Base-by-base conservation (phyloP, 2,888 invertebrate genomes). In the Drosophila mercatorum region DNA sequence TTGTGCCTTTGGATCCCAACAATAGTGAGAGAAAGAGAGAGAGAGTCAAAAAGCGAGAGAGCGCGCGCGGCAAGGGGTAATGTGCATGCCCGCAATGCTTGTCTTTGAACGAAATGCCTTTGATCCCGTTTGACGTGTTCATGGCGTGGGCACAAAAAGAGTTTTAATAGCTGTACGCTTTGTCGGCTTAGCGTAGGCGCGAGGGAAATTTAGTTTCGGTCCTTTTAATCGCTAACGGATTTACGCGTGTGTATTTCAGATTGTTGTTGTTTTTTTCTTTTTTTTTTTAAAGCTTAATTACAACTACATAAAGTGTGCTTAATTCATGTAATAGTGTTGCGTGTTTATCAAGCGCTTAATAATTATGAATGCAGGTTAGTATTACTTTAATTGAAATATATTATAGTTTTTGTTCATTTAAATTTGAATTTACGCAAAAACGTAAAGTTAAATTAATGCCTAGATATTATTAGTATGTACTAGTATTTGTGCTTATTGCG, bases 111-210 rank as follows among this genome's bases (percentile, higher is more conserved):
- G 55, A 28, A 41, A 55, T 11, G 55, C 41, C 12, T 56, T 56
- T 41, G 55, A 56, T 56, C 41, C 55, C 55, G 28, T 31, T 56
- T 28, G 52, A 53, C 17, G 52, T 14, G 36, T 38, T 31, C 31
- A 41, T 41, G 28, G 55, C 12, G 52, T 41, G 55, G 41, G 55
- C 28, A 40, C 55, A 51, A 36, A 51, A 56, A 41, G 41, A 56
- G 55, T 31, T 17, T 31, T 31, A 41, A 41, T 56, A 31, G 17
- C 28, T 56, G 31, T 41, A 7, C n/a, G 41, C 55, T 31, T 17
- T 56, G 55, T 12, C 12, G 55, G 41, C 31, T 31, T 31, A 17
- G 31, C 28, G 41, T 41, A 31, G 55, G 41, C 55, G 41, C 17
- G 12, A 55, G 31, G 17, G 41, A 41, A 41, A 41, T 56, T 56